phyloP scores from a whole-genome alignment of 2,888 invertebrate genomes.

The Hedychridium roseum region DNA sequence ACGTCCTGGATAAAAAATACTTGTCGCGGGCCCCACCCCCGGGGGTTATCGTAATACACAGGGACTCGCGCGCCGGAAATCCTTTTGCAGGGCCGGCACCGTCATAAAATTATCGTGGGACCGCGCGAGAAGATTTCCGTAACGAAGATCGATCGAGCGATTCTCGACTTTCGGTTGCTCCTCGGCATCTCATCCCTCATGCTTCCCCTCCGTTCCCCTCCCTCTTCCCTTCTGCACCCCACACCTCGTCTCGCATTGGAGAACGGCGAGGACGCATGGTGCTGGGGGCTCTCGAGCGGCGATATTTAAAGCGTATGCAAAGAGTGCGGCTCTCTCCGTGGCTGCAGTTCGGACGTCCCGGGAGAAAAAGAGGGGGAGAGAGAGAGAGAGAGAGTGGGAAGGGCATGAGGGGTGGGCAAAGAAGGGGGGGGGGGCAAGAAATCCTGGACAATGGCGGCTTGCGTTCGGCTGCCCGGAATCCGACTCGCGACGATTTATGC shows the following conservation, averaged over 20 bases:
- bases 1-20: too few relatives aligned
- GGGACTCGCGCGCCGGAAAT: too few relatives aligned
- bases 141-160: too few relatives aligned
- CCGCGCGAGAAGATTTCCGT: too few relatives aligned
- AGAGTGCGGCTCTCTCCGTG: constrained; percentile 48
- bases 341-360: constrained; percentile 23
- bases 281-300: constrained; percentile 37
- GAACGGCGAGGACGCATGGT: constrained; percentile 13
- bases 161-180: constrained; percentile 13
- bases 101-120: too few relatives aligned
- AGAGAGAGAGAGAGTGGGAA: too few relatives aligned
- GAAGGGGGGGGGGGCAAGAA: constrained; percentile 44
- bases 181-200: constrained; percentile 26
- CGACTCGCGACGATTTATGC: constrained; percentile 60
- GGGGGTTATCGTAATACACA: too few relatives aligned
- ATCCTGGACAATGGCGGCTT: constrained; percentile 57
- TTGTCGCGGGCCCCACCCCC: too few relatives aligned
- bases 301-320: constrained; percentile 61
- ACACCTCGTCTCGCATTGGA: constrained; percentile 11
- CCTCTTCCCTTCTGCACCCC: constrained; percentile 13
- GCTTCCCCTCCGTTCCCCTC: constrained; percentile 10
- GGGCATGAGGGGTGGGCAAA: too few relatives aligned
- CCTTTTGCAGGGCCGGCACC: too few relatives aligned
- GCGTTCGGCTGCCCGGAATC: constrained; percentile 59
- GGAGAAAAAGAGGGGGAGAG: constrained; percentile 19